phyloP scores from a whole-genome alignment of 2,888 invertebrate genomes.

The Agrenia bidenticulata region DNA sequence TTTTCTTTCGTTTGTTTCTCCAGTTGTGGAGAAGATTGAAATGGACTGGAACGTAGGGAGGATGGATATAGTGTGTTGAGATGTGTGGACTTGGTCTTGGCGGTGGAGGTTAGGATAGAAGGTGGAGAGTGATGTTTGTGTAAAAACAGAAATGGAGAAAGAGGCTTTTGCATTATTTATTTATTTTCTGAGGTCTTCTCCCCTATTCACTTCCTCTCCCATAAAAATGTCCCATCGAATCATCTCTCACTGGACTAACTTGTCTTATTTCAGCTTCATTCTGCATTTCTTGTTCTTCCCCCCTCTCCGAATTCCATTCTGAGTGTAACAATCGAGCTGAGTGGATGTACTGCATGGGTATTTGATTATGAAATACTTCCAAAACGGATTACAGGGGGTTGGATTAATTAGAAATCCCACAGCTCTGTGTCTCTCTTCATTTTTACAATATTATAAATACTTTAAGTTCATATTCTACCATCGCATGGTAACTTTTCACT shows the following conservation, averaged over 20 bases:
- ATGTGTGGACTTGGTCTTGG: not conserved
- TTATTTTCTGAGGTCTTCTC: constrained; percentile 24
- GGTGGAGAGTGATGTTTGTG: constrained; percentile 6
- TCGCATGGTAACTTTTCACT: no score
- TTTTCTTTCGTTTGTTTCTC: no score
- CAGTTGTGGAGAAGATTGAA: constrained; percentile 3
- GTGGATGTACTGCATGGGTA: no score
- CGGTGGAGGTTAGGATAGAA: not conserved
- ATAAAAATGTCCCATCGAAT: constrained; percentile 33
- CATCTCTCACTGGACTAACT: constrained; percentile 31
- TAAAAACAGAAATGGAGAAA: constrained; percentile 11
- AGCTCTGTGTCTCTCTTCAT: no score
- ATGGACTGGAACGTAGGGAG: not conserved
- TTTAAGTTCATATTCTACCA: no score
- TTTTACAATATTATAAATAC: no score
- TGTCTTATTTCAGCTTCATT: constrained; percentile 20
- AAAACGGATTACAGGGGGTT: no score
- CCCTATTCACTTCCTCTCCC: constrained; percentile 23
- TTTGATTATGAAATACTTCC: no score
- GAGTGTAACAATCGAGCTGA: no score
- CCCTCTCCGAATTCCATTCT: no score
- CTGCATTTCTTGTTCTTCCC: not conserved
- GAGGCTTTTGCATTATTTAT: constrained; percentile 28
- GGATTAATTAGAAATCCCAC: no score
- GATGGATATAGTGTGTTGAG: not conserved